These are phyloP conservation scores for Craterocephalus amniculus DNA, from an alignment of 2,797 vertebrate genomes.

Conservation along the genomic window DNA sequence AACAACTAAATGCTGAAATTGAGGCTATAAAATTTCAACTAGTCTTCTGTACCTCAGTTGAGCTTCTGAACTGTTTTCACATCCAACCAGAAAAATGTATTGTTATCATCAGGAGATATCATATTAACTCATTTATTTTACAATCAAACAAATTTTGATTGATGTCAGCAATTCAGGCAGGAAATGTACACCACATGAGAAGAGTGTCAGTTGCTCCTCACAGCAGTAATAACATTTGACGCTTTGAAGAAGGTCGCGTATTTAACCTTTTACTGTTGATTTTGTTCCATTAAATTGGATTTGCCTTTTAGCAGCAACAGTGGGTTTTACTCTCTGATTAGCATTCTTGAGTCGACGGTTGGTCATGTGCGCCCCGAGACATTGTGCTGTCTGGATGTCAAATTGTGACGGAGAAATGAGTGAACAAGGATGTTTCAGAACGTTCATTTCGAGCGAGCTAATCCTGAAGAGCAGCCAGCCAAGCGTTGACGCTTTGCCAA, in stretches of 20 bases:
- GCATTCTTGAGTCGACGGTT: background rate
- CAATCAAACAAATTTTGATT: slow-evolving; percentile 4
- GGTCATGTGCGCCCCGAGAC: slow-evolving; percentile 15
- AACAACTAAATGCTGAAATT: background rate
- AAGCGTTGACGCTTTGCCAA: background rate
- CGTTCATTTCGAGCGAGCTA: slow-evolving; percentile 15
- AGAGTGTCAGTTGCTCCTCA: slow-evolving; percentile 5
- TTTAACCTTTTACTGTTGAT: slow-evolving; percentile 9
- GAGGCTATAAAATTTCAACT: background rate
- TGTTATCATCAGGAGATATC: background rate
- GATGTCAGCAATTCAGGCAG: background rate
- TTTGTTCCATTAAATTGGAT: background rate
- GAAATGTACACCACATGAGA: slow-evolving; percentile 10
- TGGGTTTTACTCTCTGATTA: slow-evolving; percentile 1
- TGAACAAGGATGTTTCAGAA: slow-evolving; percentile 37
- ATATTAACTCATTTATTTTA: slow-evolving; percentile 10
- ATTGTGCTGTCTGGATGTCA: slow-evolving; percentile 2
- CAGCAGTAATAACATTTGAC: background rate
- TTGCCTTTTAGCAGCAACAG: slow-evolving; percentile 1
- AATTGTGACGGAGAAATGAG: slow-evolving; percentile 8
- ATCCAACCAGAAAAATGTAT: background rate
- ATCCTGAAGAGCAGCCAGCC: slow-evolving; percentile 39
- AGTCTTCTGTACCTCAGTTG: background rate
- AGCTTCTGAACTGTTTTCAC: slow-evolving; percentile 3
- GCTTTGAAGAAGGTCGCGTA: slow-evolving; percentile 3